These are phyloP conservation scores for Gymnocephalus cernua DNA, from an alignment of 2,113 vertebrate genomes.

Conservation along the genomic window DNA sequence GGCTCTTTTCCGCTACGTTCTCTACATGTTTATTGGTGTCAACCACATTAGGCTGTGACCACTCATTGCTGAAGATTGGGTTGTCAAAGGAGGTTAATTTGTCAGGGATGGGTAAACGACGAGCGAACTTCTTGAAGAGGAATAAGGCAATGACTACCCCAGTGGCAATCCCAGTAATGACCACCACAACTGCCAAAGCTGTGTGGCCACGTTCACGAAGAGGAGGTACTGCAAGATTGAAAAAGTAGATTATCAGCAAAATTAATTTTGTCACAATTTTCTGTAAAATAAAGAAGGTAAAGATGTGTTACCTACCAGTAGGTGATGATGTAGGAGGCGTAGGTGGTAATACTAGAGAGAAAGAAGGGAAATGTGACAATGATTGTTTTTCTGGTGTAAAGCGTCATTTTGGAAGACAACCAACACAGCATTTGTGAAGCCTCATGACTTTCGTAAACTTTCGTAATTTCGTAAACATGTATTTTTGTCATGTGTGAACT, in stretches of 20 bases:
- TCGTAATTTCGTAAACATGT: too few species aligned
- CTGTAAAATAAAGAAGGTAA: too few species aligned
- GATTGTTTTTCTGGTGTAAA: too few species aligned
- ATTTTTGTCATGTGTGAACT: too few species aligned
- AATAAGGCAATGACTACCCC: neutral
- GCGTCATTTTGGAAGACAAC: too few species aligned
- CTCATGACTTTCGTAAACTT: too few species aligned
- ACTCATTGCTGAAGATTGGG: slow-evolving; percentile 32
- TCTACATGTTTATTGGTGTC: slow-evolving; percentile 13
- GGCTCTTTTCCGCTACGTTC: slow-evolving; percentile 36
- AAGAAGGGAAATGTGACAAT: too few species aligned
- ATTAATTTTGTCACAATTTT: neutral
- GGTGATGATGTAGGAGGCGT: too few species aligned
- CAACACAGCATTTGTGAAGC: too few species aligned
- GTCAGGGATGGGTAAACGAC: neutral
- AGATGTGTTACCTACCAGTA: too few species aligned
- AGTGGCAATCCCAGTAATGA: neutral
- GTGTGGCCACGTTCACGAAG: slow-evolving; percentile 17
- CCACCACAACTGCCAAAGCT: slow-evolving; percentile 27
- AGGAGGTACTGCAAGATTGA: slow-evolving; percentile 32
- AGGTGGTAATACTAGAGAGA: too few species aligned
- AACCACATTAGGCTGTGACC: neutral
- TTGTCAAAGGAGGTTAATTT: slow-evolving; percentile 47
- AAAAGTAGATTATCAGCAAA: neutral
- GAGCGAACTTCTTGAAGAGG: slow-evolving; percentile 40